Evolutionary conservation across 23 tunicate species (phyloP).

Genomic region (Trididemnum miniatum): DNA sequence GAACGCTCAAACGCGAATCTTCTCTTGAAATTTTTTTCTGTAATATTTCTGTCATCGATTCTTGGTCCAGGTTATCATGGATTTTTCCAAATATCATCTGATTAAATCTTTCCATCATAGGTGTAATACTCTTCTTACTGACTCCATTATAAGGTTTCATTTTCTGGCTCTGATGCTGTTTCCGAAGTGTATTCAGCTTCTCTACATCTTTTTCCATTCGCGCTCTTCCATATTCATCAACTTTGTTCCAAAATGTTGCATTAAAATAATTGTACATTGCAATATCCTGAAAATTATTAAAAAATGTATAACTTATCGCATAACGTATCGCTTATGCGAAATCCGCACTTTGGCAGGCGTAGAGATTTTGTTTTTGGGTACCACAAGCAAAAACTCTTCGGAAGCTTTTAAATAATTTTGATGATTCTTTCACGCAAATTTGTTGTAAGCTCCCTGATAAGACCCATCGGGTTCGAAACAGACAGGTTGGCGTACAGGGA

Average conservation of each 20-base stretch:
- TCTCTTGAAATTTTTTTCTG: background rate
- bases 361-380: too few species aligned
- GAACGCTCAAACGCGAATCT: background rate
- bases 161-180: constrained; percentile 36
- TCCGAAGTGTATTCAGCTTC: constrained; percentile 32
- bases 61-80: background rate
- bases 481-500: too few species aligned
- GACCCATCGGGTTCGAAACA: too few species aligned
- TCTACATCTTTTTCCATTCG: constrained; percentile 52
- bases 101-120: background rate
- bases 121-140: background rate
- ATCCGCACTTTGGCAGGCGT: too few species aligned
- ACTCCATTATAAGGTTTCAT: background rate
- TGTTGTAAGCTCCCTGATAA: too few species aligned
- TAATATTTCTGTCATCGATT: background rate
- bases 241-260: constrained; percentile 66
- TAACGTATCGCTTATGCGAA: too few species aligned
- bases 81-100: background rate
- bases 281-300: constrained; percentile 16
- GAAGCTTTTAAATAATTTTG: too few species aligned
- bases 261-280: constrained; percentile 60
- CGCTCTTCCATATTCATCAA: constrained; percentile 53
- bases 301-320: too few species aligned
- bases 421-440: too few species aligned
- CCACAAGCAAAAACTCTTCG: too few species aligned